A percentile compares a stretch with the other conserved stretches of the same genome.
These are phyloP conservation scores for Silurus aristotelis DNA, from an alignment of 2,797 vertebrate genomes.

Conservation along the genomic window DNA sequence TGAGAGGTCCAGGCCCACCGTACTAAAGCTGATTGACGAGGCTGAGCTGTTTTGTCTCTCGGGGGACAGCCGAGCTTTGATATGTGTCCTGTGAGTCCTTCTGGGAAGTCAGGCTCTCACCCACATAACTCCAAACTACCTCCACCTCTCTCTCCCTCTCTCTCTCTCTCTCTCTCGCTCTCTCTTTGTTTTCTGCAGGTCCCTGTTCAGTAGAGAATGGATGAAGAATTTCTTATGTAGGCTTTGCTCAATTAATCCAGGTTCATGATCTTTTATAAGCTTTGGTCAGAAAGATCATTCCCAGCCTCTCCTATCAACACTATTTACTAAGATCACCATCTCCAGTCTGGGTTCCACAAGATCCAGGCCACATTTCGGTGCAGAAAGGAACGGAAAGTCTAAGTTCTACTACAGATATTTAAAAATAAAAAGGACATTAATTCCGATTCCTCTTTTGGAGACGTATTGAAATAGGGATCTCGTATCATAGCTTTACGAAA, in stretches of 20 bases:
- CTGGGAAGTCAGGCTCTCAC: conserved; percentile 50
- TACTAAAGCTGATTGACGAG: conserved; percentile 56
- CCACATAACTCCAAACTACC: background rate
- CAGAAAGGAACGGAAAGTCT: background rate
- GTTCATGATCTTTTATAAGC: background rate
- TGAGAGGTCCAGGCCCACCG: conserved; percentile 52
- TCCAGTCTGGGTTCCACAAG: background rate
- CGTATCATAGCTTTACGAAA: background rate
- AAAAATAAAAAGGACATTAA: background rate
- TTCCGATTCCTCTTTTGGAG: no score
- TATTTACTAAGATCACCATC: background rate
- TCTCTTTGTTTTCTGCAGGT: background rate
- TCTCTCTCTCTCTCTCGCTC: background rate
- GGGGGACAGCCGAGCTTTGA: conserved; percentile 58
- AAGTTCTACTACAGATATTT: background rate
- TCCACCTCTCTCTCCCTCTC: background rate
- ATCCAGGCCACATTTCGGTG: background rate
- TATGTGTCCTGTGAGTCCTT: conserved; percentile 47
- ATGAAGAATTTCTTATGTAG: background rate
- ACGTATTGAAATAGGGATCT: no score
- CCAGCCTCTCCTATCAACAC: background rate
- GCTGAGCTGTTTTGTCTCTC: conserved; percentile 56
- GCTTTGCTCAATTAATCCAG: background rate
- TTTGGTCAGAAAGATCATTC: background rate
- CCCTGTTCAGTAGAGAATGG: background rate